phyloP scores from a whole-genome alignment of 2,797 vertebrate genomes.

The Salarias fasciatus region DNA sequence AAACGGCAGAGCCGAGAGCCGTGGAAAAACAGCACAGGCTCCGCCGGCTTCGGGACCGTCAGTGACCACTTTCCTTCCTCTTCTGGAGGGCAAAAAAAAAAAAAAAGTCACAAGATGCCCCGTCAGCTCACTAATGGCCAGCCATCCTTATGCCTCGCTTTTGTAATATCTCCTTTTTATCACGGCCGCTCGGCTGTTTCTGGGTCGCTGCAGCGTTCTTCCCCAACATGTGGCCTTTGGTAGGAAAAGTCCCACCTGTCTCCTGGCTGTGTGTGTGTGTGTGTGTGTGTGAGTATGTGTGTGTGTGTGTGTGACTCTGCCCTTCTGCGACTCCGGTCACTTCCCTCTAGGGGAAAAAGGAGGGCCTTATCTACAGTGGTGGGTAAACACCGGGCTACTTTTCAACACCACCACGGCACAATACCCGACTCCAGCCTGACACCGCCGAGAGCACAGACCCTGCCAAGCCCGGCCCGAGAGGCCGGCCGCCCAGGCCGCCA shows the following conservation, averaged over 20 bases:
- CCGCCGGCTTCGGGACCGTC: slow-evolving; percentile 43
- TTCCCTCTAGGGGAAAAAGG: slow-evolving; percentile 69
- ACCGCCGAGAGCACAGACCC: slow-evolving; percentile 8
- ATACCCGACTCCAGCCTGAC: slow-evolving; percentile 31
- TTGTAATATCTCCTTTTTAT: no score
- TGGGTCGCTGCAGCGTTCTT: no score
- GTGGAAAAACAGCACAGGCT: slow-evolving; percentile 35
- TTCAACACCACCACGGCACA: slow-evolving; percentile 65
- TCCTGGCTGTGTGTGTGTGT: slow-evolving; percentile 2
- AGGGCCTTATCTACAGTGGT: slow-evolving; percentile 74
- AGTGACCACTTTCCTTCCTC: slow-evolving; percentile 62
- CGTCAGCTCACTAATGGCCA: slow-evolving; percentile 45
- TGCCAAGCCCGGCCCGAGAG: slow-evolving; percentile 47
- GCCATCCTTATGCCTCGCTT: slow-evolving; percentile 42
- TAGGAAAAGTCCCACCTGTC: slow-evolving; percentile 31
- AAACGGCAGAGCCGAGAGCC: slow-evolving; percentile 34
- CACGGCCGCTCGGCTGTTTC: no score
- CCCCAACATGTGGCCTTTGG: no score
- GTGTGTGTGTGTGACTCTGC: slow-evolving; percentile 12
- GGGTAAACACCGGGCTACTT: slow-evolving; percentile 73
- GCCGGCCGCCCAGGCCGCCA: slow-evolving; percentile 42
- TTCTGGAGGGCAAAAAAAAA: slow-evolving; percentile 49
- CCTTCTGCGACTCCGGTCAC: slow-evolving; percentile 41
- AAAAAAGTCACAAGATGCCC: slow-evolving; percentile 73
- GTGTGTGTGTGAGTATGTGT: no score